These are phyloP conservation scores for Oryzias curvinotus DNA, from an alignment of 2,113 vertebrate species.

Conservation along the genomic window DNA sequence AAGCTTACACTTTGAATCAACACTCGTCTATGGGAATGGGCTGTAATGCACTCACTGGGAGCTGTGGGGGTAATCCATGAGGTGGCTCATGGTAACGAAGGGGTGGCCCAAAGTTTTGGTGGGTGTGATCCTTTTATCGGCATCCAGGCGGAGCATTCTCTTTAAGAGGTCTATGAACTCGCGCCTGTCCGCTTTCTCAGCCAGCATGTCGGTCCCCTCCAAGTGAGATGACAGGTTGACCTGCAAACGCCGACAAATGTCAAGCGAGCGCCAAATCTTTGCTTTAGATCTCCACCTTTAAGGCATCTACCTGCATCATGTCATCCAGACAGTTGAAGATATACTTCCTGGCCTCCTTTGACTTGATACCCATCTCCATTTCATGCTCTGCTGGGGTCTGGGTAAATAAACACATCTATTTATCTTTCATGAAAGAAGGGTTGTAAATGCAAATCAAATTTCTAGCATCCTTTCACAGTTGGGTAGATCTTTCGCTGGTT, in stretches of 20 bases:
- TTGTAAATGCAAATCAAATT: background rate
- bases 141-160: slow-evolving; percentile 98
- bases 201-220: slow-evolving; percentile 97
- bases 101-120: slow-evolving; percentile 95
- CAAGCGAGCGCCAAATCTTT: background rate
- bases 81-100: slow-evolving; percentile 95
- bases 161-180: slow-evolving; percentile 98
- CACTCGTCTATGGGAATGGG: background rate
- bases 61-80: slow-evolving; percentile 96
- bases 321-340: slow-evolving; percentile 99
- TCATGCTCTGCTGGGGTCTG: slow-evolving; percentile 96
- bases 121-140: slow-evolving; percentile 96
- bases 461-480: no score
- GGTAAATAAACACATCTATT: slow-evolving; percentile 26
- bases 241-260: slow-evolving; percentile 61
- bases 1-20: background rate
- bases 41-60: slow-evolving; percentile 84
- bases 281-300: background rate
- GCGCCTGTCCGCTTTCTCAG: slow-evolving; percentile 95
- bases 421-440: background rate
- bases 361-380: slow-evolving; percentile 96
- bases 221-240: slow-evolving; percentile 96
- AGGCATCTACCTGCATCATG: slow-evolving; percentile 90
- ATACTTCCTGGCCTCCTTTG: slow-evolving; percentile 97
- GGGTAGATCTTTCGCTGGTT: background rate